Percentiles rank a stretch among this genome's conserved stretches.
Evolutionary conservation across 2,888 invertebrate species (phyloP).

Genomic region (Osedax frankpressi): DNA sequence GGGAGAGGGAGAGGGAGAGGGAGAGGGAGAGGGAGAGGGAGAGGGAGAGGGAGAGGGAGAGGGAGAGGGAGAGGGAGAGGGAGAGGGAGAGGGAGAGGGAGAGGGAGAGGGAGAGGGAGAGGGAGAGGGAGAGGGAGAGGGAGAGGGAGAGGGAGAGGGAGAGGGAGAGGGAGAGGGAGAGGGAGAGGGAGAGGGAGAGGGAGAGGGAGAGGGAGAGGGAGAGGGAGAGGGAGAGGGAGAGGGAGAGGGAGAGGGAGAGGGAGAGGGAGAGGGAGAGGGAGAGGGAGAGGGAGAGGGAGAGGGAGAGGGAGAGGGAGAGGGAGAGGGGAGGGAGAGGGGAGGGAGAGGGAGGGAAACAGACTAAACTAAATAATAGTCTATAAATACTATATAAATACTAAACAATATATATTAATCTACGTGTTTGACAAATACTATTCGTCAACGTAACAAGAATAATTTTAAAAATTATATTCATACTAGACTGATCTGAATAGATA

Average conservation of each 20-base stretch:
- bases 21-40: slow-evolving; percentile 1
- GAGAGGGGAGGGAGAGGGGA: slow-evolving; percentile 7
- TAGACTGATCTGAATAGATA: too few relatives aligned
- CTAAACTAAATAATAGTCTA: too few relatives aligned
- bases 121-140: neutral
- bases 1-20: too few relatives aligned
- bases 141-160: neutral
- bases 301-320: neutral
- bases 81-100: neutral
- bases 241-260: neutral
- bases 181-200: neutral
- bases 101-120: neutral
- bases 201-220: neutral
- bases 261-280: neutral
- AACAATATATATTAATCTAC: too few relatives aligned
- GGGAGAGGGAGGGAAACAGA: slow-evolving; percentile 13
- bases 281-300: slow-evolving; percentile 5
- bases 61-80: neutral
- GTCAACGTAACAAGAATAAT: too few relatives aligned
- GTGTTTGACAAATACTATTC: too few relatives aligned
- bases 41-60: neutral
- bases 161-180: neutral
- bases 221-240: neutral
- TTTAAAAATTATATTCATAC: too few relatives aligned
- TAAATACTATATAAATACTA: too few relatives aligned